Base-by-base conservation (phyloP, 2,888 invertebrate species). In the Heliconius ethilla region DNA sequence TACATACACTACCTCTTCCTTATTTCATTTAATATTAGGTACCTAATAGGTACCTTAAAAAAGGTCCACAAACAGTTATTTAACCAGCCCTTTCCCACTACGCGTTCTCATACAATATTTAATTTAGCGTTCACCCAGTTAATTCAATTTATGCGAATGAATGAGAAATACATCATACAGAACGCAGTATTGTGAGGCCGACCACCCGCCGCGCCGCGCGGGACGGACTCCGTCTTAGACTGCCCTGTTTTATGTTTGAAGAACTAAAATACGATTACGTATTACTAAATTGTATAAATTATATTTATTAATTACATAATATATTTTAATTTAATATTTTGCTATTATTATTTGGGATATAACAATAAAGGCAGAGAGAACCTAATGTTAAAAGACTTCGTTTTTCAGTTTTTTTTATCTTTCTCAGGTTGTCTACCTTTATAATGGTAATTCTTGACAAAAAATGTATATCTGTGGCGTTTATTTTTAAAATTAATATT, bases 161-260 rank as follows among this genome's bases (percentile, higher is more conserved):
- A 75, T 79, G 79, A 76, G 72, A 76, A 74, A 80, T 77, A 70
- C 75, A 70, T 75, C 76, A 72, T 76, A 70, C 59, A 76, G 70
- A 77, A 75, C 59, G 74, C 65, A 29, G 29, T 75, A 75, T 75
- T 45, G 70, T 78, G 78, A n/a, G 62, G 70, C 73, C 59, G 79
- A 55, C 81, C 81, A 79, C 81, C 81, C 81, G 81, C 79, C 63
- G 80, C 75, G 80, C 79, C 73, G 81, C 77, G 81, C 62, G 25
- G 72, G 66, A 73, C 59, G 22, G 59, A 67, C 73, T 25, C 29
- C 65, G 55, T 79, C 76, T 75, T 76, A 70, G 77, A 78, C 63
- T 78, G 75, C 63, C 75, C 75, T 76, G 74, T 78, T 75, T 25
- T 75, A 70, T 76, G 40, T 79, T 70, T 74, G 76, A 55, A 62